A percentile compares a stretch with the other conserved stretches of the same genome.
These are phyloP conservation scores for Tetraodon nigroviridis DNA, from an alignment of 2,113 vertebrate genomes.

Conservation along the genomic window DNA sequence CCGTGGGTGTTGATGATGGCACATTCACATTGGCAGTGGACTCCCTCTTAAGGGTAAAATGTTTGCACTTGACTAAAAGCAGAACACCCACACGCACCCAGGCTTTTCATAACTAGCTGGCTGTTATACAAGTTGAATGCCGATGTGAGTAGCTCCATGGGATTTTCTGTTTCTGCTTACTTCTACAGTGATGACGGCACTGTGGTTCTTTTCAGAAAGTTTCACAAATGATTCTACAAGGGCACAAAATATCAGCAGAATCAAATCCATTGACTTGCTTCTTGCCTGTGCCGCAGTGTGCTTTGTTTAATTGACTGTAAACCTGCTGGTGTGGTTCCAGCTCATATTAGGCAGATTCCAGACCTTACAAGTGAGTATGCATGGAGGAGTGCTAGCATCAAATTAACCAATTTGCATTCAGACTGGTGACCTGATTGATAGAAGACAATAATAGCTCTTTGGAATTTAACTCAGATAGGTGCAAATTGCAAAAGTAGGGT, in stretches of 20 bases:
- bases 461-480: too few relatives aligned
- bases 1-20: conserved; percentile 65
- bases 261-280: conserved; percentile 60
- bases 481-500: too few relatives aligned
- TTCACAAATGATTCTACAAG: conserved; percentile 55
- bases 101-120: conserved; percentile 61
- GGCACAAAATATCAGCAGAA: conserved; percentile 54
- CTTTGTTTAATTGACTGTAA: conserved; percentile 71
- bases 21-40: conserved; percentile 61
- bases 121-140: conserved; percentile 69
- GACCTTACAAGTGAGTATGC: conserved; percentile 60
- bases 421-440: conserved; percentile 46
- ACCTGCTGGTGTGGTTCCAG: conserved; percentile 63
- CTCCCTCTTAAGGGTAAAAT: conserved; percentile 75
- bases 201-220: conserved; percentile 43
- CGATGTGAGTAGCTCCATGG: conserved; percentile 39
- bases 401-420: conserved; percentile 56
- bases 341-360: conserved; percentile 55
- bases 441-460: conserved; percentile 15
- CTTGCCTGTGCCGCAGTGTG: conserved; percentile 59
- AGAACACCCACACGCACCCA: conserved; percentile 64
- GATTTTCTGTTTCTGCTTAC: conserved; percentile 15
- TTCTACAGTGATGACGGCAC: conserved; percentile 22
- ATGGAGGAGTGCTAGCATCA: conserved; percentile 51
- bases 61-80: conserved; percentile 76